Evolutionary conservation across 2,888 invertebrate species (phyloP).

Genomic region (Biston betularia): DNA sequence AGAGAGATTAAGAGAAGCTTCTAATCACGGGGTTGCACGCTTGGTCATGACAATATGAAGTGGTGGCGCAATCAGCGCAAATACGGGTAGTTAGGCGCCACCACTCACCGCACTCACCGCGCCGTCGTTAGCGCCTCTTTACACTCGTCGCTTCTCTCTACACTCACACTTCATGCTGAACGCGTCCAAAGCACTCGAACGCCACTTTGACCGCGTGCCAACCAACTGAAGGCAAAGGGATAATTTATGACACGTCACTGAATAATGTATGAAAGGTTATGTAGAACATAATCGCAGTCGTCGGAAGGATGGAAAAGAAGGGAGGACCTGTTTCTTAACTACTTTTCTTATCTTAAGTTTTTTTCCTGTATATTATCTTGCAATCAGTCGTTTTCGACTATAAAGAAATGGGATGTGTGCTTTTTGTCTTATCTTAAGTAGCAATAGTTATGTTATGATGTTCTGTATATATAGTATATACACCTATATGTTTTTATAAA

Average conservation of each 20-base stretch:
- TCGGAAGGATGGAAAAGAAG: conserved; percentile 8
- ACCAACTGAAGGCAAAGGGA: conserved; percentile 34
- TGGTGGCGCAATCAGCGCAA: conserved; percentile 47
- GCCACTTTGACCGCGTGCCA: conserved; percentile 41
- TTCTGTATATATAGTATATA: too few species aligned
- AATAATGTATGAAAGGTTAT: conserved; percentile 34
- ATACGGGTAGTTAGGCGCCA: conserved; percentile 44
- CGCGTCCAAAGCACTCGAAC: conserved; percentile 37
- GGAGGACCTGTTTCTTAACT: too few species aligned
- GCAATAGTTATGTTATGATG: too few species aligned
- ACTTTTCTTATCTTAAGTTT: too few species aligned
- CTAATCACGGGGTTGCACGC: conserved; percentile 4
- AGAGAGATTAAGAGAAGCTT: not conserved
- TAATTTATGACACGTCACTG: conserved; percentile 34
- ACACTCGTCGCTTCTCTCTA: conserved; percentile 16
- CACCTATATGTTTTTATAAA: too few species aligned
- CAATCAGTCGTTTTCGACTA: too few species aligned
- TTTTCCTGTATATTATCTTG: too few species aligned
- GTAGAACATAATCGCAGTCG: conserved; percentile 35
- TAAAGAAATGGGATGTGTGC: too few species aligned
- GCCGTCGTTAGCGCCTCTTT: conserved; percentile 37
- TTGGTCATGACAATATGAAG: not conserved
- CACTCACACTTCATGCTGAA: conserved; percentile 21
- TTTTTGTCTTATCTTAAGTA: too few species aligned
- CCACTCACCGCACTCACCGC: conserved; percentile 30